phyloP scores from a whole-genome alignment of 2,888 invertebrate species.

The Phalera bucephala region DNA sequence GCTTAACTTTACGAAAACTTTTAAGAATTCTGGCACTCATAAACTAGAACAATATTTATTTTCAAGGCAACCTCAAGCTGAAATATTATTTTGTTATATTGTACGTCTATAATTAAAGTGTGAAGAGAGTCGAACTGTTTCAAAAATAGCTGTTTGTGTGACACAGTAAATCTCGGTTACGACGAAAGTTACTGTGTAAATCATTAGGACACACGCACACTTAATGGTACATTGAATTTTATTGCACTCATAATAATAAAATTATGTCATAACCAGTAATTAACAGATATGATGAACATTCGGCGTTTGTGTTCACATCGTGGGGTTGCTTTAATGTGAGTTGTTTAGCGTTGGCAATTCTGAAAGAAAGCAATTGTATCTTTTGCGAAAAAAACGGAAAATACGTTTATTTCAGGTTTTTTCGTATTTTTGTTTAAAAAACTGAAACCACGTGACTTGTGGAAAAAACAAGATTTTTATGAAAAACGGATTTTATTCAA shows the following conservation, averaged over 20 bases:
- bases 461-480: no score
- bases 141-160: constrained; percentile 72
- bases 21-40: constrained; percentile 30
- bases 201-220: constrained; percentile 56
- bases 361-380: no score
- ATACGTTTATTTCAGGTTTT: no score
- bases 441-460: no score
- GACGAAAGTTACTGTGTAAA: constrained; percentile 70
- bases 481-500: no score
- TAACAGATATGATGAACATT: constrained; percentile 23
- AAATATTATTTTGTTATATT: constrained; percentile 71
- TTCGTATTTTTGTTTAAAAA: no score
- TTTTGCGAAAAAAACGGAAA: no score
- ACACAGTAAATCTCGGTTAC: constrained; percentile 75
- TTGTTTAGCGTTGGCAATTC: no score
- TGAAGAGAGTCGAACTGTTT: constrained; percentile 69
- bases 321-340: no score
- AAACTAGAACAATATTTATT: constrained; percentile 52
- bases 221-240: constrained; percentile 72
- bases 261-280: constrained; percentile 61
- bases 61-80: constrained; percentile 59
- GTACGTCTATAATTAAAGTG: constrained; percentile 75
- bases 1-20: constrained; percentile 12
- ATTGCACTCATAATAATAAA: constrained; percentile 64
- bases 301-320: no score